Percentiles rank a stretch among this genome's conserved stretches.
Evolutionary conservation across 2,797 vertebrate genomes (phyloP).

Genomic region (Rachycentron canadum): DNA sequence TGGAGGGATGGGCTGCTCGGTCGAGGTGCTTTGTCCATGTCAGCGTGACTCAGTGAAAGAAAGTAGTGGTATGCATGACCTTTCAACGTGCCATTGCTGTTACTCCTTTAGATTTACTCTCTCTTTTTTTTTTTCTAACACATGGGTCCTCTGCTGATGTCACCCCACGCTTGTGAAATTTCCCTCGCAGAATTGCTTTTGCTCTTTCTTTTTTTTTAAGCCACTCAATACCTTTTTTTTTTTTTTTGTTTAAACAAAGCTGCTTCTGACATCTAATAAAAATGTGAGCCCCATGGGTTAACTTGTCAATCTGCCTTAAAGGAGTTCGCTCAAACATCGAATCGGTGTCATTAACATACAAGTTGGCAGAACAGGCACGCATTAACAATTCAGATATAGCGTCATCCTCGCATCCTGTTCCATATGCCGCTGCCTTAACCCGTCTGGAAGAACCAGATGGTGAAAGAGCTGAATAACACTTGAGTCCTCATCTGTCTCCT

Average conservation of each 20-base stretch:
- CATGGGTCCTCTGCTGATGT: conserved; percentile 7
- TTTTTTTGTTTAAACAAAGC: too few relatives aligned
- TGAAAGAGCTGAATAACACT: conserved; percentile 50
- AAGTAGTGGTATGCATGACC: conserved; percentile 57
- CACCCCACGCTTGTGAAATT: conserved; percentile 1
- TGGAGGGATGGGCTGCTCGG: conserved; percentile 54
- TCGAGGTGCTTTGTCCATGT: conserved; percentile 67
- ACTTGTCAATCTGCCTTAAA: conserved; percentile 7
- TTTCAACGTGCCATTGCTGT: conserved; percentile 46
- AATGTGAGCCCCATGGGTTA: conserved; percentile 11
- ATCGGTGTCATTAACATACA: conserved; percentile 41
- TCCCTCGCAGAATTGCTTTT: conserved; percentile 29
- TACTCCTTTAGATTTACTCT: conserved; percentile 64
- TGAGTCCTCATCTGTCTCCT: conserved; percentile 56
- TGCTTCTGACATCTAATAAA: background rate
- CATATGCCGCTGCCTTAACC: conserved; percentile 60
- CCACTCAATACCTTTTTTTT: background rate
- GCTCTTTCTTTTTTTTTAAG: conserved; percentile 11
- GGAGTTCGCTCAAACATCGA: conserved; percentile 19
- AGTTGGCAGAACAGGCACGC: conserved; percentile 23
- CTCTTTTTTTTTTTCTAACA: conserved; percentile 19
- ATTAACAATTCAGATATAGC: conserved; percentile 65
- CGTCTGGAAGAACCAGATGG: conserved; percentile 66
- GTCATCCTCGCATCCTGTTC: conserved; percentile 52
- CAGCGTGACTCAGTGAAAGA: conserved; percentile 48